Base-by-base conservation (phyloP, 2,888 invertebrate species). In the Auanema sp. region DNA sequence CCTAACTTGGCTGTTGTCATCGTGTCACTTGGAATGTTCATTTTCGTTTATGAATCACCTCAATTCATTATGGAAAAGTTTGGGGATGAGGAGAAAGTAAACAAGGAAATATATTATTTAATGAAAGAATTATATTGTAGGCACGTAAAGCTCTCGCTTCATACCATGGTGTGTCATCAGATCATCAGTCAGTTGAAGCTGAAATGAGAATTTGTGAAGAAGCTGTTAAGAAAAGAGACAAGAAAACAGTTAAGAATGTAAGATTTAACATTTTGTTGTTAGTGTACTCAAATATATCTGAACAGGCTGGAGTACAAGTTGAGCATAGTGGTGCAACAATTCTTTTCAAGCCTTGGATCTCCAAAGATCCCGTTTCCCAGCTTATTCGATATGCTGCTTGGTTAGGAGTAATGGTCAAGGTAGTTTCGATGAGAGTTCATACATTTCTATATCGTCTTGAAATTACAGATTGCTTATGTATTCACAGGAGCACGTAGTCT, bases 401-500 rank as follows among this genome's bases (percentile, higher is more conserved):
- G 69, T 41, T 69, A 2, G 69, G 69, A 52, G 56, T 69, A 3
- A 61, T 66, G 66, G 69, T 69, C 58, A 69, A 69, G 65, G 67
- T 67, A 40, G 6, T 21, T 4, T 50, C 50, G n/a, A 10, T 21
- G 12, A 11, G 12, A 43, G 12, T 43, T 43, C 43, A 43, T 11
- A 12, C 12, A 43, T 43, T 43, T 43, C 18, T 50, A n/a, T 16
- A 10, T 52, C 23, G 5, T 52, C 14, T 5, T 52, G 18, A 4
- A 18, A 23, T 21, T 41, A 50, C 42, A 71, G 69, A 66, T 72
- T 23, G 72, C 68, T 11, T 72, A 69, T 47, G 72, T 72, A 2
- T 69, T 69, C 64, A 72, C 72, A 24, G 72, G 72, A 44, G 72
- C 72, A 2, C 60, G 72, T 1, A 64, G 64, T 51, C 61, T 72